These are phyloP conservation scores for Karalla daura DNA, from an alignment of 2,797 vertebrate genomes.

Conservation along the genomic window DNA sequence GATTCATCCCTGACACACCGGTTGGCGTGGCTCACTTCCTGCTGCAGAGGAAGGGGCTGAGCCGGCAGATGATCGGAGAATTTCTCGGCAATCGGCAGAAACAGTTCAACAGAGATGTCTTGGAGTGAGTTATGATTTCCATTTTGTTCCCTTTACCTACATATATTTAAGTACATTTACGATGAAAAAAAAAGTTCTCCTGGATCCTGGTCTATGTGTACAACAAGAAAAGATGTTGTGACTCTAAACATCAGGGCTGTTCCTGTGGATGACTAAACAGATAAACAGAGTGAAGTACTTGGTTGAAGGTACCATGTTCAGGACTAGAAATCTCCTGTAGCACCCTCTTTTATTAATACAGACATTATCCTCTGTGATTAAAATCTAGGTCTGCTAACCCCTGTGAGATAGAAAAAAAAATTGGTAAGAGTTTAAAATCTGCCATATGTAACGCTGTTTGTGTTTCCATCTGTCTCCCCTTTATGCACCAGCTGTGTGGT, in stretches of 20 bases:
- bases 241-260: background rate
- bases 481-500: conserved; percentile 79
- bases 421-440: no score
- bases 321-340: background rate
- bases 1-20: conserved; percentile 95
- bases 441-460: background rate
- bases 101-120: conserved; percentile 96
- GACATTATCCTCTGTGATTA: conserved; percentile 3
- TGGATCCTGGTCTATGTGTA: background rate
- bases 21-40: conserved; percentile 98
- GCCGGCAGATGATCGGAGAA: conserved; percentile 98
- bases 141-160: background rate
- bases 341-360: background rate
- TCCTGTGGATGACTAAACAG: background rate
- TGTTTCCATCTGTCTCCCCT: conserved; percentile 21
- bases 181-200: background rate
- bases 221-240: background rate
- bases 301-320: no score
- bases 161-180: no score
- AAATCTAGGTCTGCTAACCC: background rate
- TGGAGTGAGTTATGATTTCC: conserved; percentile 89
- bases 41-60: conserved; percentile 96
- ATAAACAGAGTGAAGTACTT: background rate
- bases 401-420: background rate
- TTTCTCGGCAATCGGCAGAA: conserved; percentile 97